These are phyloP conservation scores for Lepidiolamprologus cunningtoni DNA, from an alignment of 2,113 vertebrate species.

Conservation along the genomic window DNA sequence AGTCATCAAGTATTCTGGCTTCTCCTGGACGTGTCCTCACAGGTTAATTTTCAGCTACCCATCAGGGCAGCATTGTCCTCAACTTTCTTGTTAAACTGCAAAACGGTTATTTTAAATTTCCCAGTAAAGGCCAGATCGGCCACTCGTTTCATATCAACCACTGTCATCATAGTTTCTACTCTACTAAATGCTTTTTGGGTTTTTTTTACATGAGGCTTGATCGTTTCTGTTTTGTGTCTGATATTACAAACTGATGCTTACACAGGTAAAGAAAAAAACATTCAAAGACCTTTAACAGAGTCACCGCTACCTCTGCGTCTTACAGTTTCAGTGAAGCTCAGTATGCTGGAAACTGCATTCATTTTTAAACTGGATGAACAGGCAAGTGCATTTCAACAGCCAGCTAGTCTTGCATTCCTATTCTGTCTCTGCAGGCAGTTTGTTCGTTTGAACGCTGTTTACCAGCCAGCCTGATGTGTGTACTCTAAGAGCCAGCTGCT, in stretches of 20 bases:
- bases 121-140: neutral
- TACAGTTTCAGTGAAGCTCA: neutral
- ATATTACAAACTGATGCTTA: neutral
- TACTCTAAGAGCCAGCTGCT: neutral
- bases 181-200: neutral
- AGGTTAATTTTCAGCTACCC: neutral
- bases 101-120: neutral
- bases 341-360: neutral
- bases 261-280: neutral
- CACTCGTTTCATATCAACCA: neutral
- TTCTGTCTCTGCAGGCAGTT: neutral
- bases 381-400: neutral
- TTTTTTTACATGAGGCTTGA: neutral
- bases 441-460: neutral
- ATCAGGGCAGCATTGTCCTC: neutral
- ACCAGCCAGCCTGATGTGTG: neutral
- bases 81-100: neutral
- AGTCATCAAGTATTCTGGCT: neutral
- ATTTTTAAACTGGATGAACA: slow-evolving; percentile 5
- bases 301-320: neutral
- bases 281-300: neutral
- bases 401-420: neutral
- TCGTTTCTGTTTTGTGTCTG: neutral
- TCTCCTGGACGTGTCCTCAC: neutral
- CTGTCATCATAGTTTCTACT: neutral